Conservation (phyloP, 35 echinoderm and acorn worm genomes). For the Apostichopus parvimensis region DNA sequence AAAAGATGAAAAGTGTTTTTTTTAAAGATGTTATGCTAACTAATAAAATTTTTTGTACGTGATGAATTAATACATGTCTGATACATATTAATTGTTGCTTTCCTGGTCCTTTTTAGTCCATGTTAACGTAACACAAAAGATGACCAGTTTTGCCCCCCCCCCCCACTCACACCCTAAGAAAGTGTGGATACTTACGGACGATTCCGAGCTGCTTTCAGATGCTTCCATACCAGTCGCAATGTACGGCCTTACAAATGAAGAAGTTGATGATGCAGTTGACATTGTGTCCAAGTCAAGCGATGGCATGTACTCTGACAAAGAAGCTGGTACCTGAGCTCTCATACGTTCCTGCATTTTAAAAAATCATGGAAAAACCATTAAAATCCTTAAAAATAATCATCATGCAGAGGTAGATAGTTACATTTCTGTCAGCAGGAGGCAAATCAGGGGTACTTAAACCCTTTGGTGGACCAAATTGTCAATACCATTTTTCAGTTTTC, state of each 20-base stretch:
- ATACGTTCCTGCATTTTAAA: conserved; percentile 21
- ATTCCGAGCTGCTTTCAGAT: neutral
- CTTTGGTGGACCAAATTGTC: no score
- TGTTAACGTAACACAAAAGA: neutral
- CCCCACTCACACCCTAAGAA: neutral
- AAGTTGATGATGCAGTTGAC: neutral
- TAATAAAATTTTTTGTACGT: neutral
- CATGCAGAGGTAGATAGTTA: no score
- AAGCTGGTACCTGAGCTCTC: conserved; percentile 33
- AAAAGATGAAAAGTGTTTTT: neutral
- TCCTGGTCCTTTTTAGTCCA: neutral
- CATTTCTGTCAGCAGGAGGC: no score
- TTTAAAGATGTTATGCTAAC: no score
- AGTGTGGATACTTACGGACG: neutral
- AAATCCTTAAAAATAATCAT: no score
- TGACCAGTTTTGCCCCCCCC: neutral
- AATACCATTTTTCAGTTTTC: no score
- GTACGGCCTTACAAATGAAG: conserved; percentile 31
- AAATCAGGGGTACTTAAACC: no score
- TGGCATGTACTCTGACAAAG: conserved; percentile 9
- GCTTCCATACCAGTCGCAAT: conserved; percentile 36
- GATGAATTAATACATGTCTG: neutral
- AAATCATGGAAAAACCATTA: neutral
- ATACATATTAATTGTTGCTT: no score
- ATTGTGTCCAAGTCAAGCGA: neutral